Conservation (phyloP, 1,140 invertebrate species). For the Vanessa atalanta region DNA sequence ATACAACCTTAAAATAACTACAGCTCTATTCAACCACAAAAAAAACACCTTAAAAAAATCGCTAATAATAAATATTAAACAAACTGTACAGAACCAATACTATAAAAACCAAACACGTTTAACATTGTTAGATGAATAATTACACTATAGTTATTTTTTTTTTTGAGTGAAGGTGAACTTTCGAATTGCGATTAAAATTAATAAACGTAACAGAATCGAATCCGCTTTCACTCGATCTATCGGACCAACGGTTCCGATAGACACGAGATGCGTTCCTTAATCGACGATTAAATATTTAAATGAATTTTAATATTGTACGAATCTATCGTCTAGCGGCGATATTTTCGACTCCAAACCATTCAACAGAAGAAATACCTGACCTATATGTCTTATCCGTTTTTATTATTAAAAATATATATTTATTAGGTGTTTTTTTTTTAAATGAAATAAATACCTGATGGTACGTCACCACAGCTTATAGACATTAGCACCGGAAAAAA, state of each 20-base stretch:
- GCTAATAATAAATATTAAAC: neutral
- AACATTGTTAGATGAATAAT: slow-evolving; percentile 1
- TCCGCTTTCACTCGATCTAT: slow-evolving; percentile 16
- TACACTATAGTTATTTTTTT: neutral
- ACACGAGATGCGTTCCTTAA: neutral
- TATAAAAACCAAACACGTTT: neutral
- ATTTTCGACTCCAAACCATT: too few relatives aligned
- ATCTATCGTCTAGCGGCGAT: neutral
- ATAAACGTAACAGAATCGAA: slow-evolving; percentile 24
- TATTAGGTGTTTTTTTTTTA: too few relatives aligned
- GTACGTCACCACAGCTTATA: too few relatives aligned
- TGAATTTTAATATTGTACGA: too few relatives aligned
- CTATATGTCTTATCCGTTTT: too few relatives aligned
- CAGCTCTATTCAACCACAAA: too few relatives aligned
- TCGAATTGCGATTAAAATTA: slow-evolving; percentile 22
- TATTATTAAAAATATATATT: too few relatives aligned
- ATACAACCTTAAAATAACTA: too few relatives aligned
- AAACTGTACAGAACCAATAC: neutral
- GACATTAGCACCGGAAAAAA: too few relatives aligned
- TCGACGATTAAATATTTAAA: neutral
- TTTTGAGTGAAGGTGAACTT: slow-evolving; percentile 15
- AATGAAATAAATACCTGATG: too few relatives aligned
- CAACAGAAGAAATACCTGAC: too few relatives aligned
- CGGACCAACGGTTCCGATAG: neutral
- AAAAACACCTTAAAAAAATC: too few relatives aligned